These are phyloP conservation scores for Myrmecobius fasciatus DNA, from an alignment of 2,113 vertebrate genomes.

Conservation along the genomic window DNA sequence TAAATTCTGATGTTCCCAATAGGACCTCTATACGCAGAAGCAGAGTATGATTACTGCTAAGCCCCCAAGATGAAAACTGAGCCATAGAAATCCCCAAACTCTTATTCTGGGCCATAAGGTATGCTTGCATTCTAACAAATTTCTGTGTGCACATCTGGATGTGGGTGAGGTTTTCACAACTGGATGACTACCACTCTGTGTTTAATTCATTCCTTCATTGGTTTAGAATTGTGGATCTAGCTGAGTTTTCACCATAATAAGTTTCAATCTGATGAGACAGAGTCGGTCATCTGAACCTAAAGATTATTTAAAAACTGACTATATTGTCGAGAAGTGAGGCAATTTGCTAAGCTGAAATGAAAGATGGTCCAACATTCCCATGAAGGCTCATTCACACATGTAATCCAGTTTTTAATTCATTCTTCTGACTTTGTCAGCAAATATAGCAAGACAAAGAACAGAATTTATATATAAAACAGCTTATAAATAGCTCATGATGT, in stretches of 20 bases:
- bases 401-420: neutral
- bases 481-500: slow-evolving; percentile 49
- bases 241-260: neutral
- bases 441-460: slow-evolving; percentile 32
- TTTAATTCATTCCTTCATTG: neutral
- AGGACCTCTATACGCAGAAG: neutral
- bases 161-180: neutral
- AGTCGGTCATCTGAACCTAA: neutral
- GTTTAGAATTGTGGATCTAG: neutral
- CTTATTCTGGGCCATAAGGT: neutral
- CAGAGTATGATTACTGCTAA: neutral
- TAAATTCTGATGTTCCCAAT: neutral
- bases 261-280: neutral
- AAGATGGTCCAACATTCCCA: neutral
- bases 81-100: neutral
- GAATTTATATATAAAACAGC: neutral
- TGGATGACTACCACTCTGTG: neutral
- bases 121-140: neutral
- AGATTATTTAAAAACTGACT: neutral
- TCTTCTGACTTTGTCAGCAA: slow-evolving; percentile 51
- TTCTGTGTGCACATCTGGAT: neutral
- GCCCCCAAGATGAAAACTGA: neutral
- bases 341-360: neutral
- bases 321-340: neutral
- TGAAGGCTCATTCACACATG: neutral